Conservation (phyloP, 2,113 vertebrate species). For the Rutilus rutilus region DNA sequence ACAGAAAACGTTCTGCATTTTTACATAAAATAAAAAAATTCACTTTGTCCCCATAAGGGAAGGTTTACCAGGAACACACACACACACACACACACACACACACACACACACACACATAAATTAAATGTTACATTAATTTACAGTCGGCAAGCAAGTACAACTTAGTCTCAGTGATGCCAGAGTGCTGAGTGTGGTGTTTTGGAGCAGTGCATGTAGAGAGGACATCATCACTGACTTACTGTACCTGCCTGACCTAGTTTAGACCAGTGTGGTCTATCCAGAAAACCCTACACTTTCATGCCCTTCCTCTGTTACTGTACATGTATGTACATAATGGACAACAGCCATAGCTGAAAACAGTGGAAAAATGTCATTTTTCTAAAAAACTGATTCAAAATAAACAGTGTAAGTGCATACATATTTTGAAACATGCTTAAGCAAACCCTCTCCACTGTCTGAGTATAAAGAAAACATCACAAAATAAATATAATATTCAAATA, state of each 20-base stretch:
- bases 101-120: too few species aligned
- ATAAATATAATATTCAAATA: constrained; percentile 18
- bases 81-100: too few species aligned
- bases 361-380: background rate
- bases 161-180: background rate
- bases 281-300: constrained; percentile 47
- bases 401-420: background rate
- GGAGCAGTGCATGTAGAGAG: background rate
- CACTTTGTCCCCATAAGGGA: too few species aligned
- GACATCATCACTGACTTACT: constrained; percentile 4
- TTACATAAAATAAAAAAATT: too few species aligned
- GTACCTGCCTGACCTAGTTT: constrained; percentile 54
- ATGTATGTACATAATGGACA: background rate
- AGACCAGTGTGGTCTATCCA: constrained; percentile 28
- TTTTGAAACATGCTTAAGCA: background rate
- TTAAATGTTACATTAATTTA: background rate
- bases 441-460: background rate
- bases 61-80: too few species aligned
- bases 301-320: constrained; percentile 16
- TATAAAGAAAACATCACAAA: background rate
- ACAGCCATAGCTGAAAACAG: constrained; percentile 7
- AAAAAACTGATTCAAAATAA: background rate
- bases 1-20: too few species aligned
- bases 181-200: constrained; percentile 12
- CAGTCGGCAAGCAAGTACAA: background rate